Conservation (phyloP, 2,888 invertebrate species). For the Zhuqinia jingwanae region DNA sequence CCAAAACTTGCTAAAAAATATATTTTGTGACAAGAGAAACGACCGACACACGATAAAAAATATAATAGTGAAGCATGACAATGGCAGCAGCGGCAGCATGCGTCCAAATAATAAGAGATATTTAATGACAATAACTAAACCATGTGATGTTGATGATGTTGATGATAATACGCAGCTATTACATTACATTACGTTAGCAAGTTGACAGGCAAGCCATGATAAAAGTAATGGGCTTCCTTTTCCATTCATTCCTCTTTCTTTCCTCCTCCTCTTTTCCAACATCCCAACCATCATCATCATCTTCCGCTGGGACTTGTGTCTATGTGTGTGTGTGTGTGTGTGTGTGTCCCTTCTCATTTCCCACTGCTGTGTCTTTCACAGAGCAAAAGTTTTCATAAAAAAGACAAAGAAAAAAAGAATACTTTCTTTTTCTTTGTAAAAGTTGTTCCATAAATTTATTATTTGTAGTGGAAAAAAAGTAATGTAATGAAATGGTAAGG, state of each 20-base stretch:
- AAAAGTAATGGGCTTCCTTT: conserved; percentile 53
- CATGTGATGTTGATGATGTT: neutral
- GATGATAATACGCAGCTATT: neutral
- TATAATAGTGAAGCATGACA: neutral
- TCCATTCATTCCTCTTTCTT: neutral
- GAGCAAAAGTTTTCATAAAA: no score
- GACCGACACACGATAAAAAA: conserved; percentile 38
- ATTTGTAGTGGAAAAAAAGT: neutral
- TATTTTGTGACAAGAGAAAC: conserved; percentile 63
- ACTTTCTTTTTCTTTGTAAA: neutral
- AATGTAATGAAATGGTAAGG: neutral
- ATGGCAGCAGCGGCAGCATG: neutral
- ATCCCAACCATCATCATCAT: no score
- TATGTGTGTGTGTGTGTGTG: no score
- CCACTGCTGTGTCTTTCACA: no score
- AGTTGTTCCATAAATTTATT: conserved; percentile 23
- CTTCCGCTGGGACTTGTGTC: no score
- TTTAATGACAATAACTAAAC: conserved; percentile 69
- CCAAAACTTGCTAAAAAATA: neutral
- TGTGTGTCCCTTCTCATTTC: no score
- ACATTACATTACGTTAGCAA: conserved; percentile 15
- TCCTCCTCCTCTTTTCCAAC: no score
- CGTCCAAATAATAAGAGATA: conserved; percentile 37
- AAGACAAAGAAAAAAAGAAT: neutral
- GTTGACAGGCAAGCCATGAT: conserved; percentile 28